Conservation (phyloP, 2,797 vertebrate genomes). For the Hapalemur alaotrensis region DNA sequence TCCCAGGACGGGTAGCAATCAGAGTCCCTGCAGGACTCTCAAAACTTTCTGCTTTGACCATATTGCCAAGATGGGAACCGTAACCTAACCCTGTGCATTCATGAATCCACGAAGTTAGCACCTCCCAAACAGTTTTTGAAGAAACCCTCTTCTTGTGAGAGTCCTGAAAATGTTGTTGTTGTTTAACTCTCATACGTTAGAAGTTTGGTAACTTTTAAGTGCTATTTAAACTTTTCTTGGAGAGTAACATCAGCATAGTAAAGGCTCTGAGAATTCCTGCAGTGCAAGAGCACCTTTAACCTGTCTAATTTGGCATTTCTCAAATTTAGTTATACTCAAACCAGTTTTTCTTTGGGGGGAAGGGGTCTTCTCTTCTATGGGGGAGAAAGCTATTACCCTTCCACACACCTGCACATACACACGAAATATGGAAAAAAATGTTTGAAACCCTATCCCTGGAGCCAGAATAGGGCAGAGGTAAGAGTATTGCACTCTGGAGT, state of each 20-base stretch:
- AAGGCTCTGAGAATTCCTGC: background rate
- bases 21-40: background rate
- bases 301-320: background rate
- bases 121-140: background rate
- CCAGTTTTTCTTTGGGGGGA: background rate
- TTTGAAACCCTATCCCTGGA: background rate
- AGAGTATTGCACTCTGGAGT: background rate
- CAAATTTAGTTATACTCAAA: background rate
- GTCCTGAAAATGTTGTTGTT: background rate
- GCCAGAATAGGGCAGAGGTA: background rate
- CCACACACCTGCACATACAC: background rate
- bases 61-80: background rate
- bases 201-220: background rate
- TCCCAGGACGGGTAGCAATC: background rate
- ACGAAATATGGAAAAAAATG: background rate
- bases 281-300: background rate
- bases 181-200: background rate
- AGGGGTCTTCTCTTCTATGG: background rate
- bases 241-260: background rate
- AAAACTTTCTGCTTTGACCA: background rate
- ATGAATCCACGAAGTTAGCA: background rate
- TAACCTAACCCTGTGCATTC: background rate
- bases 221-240: background rate
- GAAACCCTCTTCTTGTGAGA: background rate
- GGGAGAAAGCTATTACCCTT: background rate